Evolutionary conservation across 2,113 vertebrate species (phyloP).

Genomic region (Pseudois nayaur): DNA sequence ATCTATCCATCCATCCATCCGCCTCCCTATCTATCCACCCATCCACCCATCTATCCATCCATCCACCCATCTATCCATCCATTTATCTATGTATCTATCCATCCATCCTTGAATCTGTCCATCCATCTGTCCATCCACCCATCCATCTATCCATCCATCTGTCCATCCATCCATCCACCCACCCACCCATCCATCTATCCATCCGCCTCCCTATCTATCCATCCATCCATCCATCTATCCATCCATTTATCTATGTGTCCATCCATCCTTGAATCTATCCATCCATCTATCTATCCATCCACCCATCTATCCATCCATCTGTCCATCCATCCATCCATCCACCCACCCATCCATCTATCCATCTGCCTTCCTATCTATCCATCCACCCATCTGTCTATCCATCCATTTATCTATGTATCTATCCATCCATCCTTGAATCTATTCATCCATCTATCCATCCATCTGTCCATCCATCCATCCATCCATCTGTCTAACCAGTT

Average conservation of each 20-base stretch:
- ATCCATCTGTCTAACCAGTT: neutral
- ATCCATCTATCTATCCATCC: fast-evolving
- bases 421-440: too few species aligned
- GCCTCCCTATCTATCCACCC: too few species aligned
- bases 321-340: fast-evolving
- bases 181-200: too few species aligned
- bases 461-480: neutral
- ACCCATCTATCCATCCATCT: fast-evolving
- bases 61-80: fast-evolving
- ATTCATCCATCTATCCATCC: neutral
- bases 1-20: too few species aligned
- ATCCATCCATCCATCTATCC: fast-evolving
- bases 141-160: neutral
- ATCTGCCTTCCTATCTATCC: neutral
- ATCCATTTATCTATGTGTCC: fast-evolving
- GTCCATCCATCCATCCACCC: neutral
- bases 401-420: too few species aligned
- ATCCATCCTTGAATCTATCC: too few species aligned
- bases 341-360: fast-evolving
- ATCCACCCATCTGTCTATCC: neutral
- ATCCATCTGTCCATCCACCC: fast-evolving
- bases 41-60: too few species aligned
- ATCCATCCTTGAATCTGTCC: too few species aligned
- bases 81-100: neutral
- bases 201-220: fast-evolving